Evolutionary conservation across 2,113 vertebrate species (phyloP).

Genomic region (Python bivittatus): DNA sequence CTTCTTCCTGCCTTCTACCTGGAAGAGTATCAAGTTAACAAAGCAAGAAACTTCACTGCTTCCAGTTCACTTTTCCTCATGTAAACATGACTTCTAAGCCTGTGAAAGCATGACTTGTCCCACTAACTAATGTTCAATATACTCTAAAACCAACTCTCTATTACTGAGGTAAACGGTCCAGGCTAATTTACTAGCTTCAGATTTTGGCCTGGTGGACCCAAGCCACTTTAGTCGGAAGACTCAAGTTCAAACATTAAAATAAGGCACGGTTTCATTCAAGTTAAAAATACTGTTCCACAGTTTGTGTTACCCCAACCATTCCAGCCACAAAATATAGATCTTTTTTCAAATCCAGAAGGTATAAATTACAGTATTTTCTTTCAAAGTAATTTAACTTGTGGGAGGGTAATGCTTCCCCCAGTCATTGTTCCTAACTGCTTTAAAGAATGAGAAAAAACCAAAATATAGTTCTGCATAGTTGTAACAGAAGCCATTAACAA

Average conservation of each 20-base stretch:
- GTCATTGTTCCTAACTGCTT: neutral
- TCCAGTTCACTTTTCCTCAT: neutral
- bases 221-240: neutral
- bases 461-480: neutral
- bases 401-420: neutral
- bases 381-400: neutral
- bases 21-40: neutral
- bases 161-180: neutral
- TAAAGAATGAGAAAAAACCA: neutral
- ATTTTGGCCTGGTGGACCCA: neutral
- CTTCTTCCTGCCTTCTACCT: neutral
- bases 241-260: neutral
- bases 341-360: neutral
- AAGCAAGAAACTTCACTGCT: neutral
- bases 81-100: neutral
- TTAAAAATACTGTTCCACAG: neutral
- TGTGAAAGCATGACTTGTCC: neutral
- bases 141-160: neutral
- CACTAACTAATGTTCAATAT: neutral
- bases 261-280: neutral
- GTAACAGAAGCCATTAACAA: neutral
- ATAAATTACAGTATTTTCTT: neutral
- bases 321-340: neutral
- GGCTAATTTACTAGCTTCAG: neutral
- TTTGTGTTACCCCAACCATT: neutral